Evolutionary conservation across 2,888 invertebrate species (phyloP).

Genomic region (Lasioglossum pauxillum): DNA sequence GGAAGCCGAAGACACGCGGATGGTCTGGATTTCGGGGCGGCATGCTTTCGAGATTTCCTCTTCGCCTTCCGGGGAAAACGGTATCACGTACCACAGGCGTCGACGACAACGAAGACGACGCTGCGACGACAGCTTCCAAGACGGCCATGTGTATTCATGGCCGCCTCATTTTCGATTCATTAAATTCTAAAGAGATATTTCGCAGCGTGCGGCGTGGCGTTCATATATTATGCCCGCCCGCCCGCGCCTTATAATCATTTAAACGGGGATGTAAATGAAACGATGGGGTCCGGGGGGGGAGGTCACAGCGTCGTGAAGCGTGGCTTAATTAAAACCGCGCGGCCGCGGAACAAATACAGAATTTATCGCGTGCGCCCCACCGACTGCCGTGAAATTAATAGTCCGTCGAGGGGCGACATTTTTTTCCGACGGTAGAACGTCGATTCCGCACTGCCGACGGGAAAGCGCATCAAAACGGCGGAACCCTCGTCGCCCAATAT

Average conservation of each 20-base stretch:
- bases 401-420: neutral
- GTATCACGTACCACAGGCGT: neutral
- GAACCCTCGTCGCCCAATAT: neutral
- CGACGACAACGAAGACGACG: neutral
- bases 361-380: slow-evolving; percentile 28
- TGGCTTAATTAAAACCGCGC: slow-evolving; percentile 50
- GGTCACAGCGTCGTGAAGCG: slow-evolving; percentile 7
- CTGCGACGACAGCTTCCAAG: neutral
- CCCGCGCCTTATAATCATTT: slow-evolving; percentile 49
- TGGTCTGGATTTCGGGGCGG: slow-evolving; percentile 18
- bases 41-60: slow-evolving; percentile 12
- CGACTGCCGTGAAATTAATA: slow-evolving; percentile 40
- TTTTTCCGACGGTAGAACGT: neutral
- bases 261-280: slow-evolving; percentile 50
- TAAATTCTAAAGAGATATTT: slow-evolving; percentile 57
- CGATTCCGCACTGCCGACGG: neutral
- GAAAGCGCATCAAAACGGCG: neutral
- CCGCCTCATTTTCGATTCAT: slow-evolving; percentile 55
- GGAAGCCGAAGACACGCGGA: slow-evolving; percentile 17
- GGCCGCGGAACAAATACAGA: slow-evolving; percentile 33
- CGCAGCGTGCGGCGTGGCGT: neutral
- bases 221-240: slow-evolving; percentile 39
- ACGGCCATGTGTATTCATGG: neutral
- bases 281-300: slow-evolving; percentile 5
- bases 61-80: neutral